Percentiles rank a stretch among this genome's conserved stretches.
These are phyloP conservation scores for Dreissena polymorpha DNA, from an alignment of 1,140 invertebrate genomes.

Conservation along the genomic window DNA sequence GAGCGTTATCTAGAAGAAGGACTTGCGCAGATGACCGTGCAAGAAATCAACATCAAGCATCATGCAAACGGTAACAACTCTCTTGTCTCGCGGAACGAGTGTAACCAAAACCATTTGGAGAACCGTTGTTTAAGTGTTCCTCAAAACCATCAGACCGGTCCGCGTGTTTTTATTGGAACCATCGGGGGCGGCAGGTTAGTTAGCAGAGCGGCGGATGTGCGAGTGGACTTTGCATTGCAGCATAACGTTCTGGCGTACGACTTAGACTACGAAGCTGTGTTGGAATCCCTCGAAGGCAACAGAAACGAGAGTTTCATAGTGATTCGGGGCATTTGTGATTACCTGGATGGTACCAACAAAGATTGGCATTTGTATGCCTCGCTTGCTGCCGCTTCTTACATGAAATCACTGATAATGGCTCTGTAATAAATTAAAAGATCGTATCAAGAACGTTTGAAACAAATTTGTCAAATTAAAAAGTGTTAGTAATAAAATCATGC, in stretches of 20 bases:
- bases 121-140: constrained; percentile 46
- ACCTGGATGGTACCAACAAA: constrained; percentile 94
- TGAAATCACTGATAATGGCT: constrained; percentile 90
- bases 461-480: no score
- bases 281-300: constrained; percentile 90
- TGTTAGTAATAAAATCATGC: no score
- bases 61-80: constrained; percentile 93
- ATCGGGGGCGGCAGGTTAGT: constrained; percentile 90
- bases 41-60: constrained; percentile 83
- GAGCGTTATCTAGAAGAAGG: constrained; percentile 87
- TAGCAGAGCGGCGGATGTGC: constrained; percentile 82
- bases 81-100: constrained; percentile 95
- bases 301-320: constrained; percentile 91
- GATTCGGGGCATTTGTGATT: constrained; percentile 94
- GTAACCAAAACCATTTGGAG: constrained; percentile 94
- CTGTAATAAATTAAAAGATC: constrained; percentile 53
- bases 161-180: constrained; percentile 88
- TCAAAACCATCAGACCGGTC: constrained; percentile 41
- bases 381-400: constrained; percentile 93
- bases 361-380: constrained; percentile 98
- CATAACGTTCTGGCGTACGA: constrained; percentile 93
- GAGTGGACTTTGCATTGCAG: constrained; percentile 81
- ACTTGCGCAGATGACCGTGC: constrained; percentile 67
- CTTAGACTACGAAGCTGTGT: constrained; percentile 92
- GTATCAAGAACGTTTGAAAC: no score